Evolutionary conservation across 2,888 invertebrate genomes (phyloP), one percentile per base, ranked within the genome.

Genomic region (Melolontha melolontha): DNA sequence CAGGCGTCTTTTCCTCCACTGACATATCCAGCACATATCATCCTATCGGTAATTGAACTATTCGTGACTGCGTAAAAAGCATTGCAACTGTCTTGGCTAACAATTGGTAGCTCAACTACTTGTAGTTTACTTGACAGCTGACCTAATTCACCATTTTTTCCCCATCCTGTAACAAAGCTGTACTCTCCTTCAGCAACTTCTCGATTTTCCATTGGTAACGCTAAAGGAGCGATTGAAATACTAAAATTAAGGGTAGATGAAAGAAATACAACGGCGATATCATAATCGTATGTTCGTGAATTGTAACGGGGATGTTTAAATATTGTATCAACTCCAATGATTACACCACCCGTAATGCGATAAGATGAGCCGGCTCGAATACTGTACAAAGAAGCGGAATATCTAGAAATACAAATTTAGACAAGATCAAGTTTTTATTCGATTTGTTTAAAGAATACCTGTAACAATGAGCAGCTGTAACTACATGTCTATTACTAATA

Each of bases 1-100:
- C 68, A 68, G 41, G 68, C 54, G 22, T 68, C 68, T 42, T 39
- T 34, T 1, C 65, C 64, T 10, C 64, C 68, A 6, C 65, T 57
- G 34, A 41, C 39, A 8, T 51, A 50, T 11, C 68, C 68, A 42
- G 68, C 68, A 40, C 68, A 68, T 6, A 68, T 41, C 68, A 68
- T 68, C 2, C 44, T 39, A 1, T 50, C 44, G 10, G 64, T 68
- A 11, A 68, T 47, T 1, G 11, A 0, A 2, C 5, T 1, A 41
- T 88, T 89, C 6, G 42, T 16, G 11, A 29, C 51, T 11, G 16
- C 8, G 39, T 63, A 63, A 11, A 40, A 12, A 10, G 16, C 12
- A 10, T 11, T 27, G 17, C 64, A 64, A 16, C 17, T 51, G 1
- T 5, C 39, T 10, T 34, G 47, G 14, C 14, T 14, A 7, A 68